A percentile compares a stretch with the other conserved stretches of the same genome.
Evolutionary conservation across 2,797 vertebrate species (phyloP).

Genomic region (Chaunax sp.): DNA sequence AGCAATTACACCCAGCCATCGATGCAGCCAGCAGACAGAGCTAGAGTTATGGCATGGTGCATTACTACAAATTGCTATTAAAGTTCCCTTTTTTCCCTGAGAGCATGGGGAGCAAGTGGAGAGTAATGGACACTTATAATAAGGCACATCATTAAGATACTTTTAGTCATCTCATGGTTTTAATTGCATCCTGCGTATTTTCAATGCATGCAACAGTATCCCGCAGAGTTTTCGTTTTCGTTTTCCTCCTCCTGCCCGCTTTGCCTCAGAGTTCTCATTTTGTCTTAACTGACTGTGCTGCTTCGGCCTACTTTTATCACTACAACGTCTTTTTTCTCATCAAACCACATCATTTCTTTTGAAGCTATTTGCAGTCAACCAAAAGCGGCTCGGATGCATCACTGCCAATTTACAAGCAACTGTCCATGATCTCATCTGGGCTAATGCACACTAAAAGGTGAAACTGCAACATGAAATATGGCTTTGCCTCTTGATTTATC

Average conservation of each 20-base stretch:
- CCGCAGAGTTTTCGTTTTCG: slow-evolving; percentile 46
- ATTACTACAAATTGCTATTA: slow-evolving; percentile 88
- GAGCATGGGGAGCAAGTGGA: slow-evolving; percentile 63
- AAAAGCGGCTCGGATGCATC: slow-evolving; percentile 22
- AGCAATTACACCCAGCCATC: slow-evolving; percentile 88
- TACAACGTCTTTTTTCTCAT: not conserved
- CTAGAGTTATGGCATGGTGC: slow-evolving; percentile 86
- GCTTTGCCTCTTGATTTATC: slow-evolving; percentile 36
- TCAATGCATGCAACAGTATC: slow-evolving; percentile 41
- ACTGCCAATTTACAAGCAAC: slow-evolving; percentile 28
- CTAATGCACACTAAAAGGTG: slow-evolving; percentile 47
- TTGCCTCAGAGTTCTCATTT: slow-evolving; percentile 37
- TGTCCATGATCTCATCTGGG: slow-evolving; percentile 35
- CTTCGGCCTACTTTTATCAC: slow-evolving; percentile 17
- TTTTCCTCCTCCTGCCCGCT: slow-evolving; percentile 32
- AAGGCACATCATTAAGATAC: slow-evolving; percentile 80
- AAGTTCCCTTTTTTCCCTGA: slow-evolving; percentile 75
- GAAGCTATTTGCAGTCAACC: slow-evolving; percentile 33
- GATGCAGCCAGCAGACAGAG: slow-evolving; percentile 83
- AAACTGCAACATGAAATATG: slow-evolving; percentile 48
- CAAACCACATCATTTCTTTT: slow-evolving; percentile 1
- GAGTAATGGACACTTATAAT: slow-evolving; percentile 83
- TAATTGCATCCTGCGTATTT: slow-evolving; percentile 76
- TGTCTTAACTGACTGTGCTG: slow-evolving; percentile 31
- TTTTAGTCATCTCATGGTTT: slow-evolving; percentile 81